Evolutionary conservation across 2,797 vertebrate genomes (phyloP), one percentile per base, ranked within the genome.

Genomic region (Liparis tanakae): DNA sequence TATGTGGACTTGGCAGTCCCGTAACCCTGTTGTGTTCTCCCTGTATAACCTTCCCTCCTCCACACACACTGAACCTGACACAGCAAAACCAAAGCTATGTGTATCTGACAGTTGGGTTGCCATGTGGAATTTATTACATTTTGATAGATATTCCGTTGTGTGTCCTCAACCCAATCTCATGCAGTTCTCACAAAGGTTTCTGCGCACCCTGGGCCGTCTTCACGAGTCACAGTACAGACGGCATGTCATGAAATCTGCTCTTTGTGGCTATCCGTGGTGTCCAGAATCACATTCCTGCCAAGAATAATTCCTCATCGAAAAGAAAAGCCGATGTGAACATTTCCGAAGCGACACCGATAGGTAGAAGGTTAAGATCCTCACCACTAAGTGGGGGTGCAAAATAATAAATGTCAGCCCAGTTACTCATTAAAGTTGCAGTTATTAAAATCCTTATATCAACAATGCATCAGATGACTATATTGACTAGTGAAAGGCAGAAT

Each of bases 51-150:
- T n/a, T 0, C 6, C 2, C 57, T 15, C 10, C 15, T 12, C 12
- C 34, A 12, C 50, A 8, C 51, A 41, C 60, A 46, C n/a, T 37
- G 59, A 67, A 51, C 53, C 43, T 75, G 59, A 73, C 78, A 69
- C 33, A 57, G 44, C 36, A 82, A 73, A 53, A 80, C 65, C 74
- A 57, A 79, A 59, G 17, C n/a, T 5, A 30, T 76, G 66, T 85
- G 50, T 65, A 39, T 63, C 20, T 15, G 34, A 37, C 65, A 54
- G 70, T 65, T 30, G 46, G 37, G 60, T 58, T 51, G 51, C 56
- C 41, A 44, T 39, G 50, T 63, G 53, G 67, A 70, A 59, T 5
- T 51, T 59, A n/a, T 37, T 57, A 50, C 3, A 20, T 58, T 67
- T 67, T 37, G 39, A 50, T 59, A 64, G 66, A 46, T 20, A 34